A percentile compares a stretch with the other conserved stretches of the same genome.
Conservation (phyloP, 1,140 invertebrate species). For the Bombus superbus region DNA sequence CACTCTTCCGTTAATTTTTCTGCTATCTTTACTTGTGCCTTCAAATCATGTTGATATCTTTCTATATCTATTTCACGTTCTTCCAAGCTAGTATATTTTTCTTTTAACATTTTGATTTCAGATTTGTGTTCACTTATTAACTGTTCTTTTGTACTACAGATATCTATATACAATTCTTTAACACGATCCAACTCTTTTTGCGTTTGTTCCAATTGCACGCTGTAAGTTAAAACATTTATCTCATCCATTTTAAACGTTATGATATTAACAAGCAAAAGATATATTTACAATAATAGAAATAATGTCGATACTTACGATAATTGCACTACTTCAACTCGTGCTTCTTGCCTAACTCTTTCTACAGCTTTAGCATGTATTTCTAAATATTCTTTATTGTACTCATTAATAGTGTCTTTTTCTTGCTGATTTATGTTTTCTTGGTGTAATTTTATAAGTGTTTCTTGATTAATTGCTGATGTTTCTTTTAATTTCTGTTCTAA, state of each 20-base stretch:
- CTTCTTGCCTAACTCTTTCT: constrained; percentile 75
- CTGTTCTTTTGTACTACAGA: constrained; percentile 78
- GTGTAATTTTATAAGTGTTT: constrained; percentile 71
- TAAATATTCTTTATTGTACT: constrained; percentile 79
- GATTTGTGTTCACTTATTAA: constrained; percentile 74
- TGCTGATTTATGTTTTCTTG: constrained; percentile 71
- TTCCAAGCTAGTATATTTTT: constrained; percentile 71
- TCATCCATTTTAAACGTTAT: background rate
- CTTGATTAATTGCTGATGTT: constrained; percentile 72
- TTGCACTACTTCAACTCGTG: constrained; percentile 76
- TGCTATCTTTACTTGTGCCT: constrained; percentile 69
- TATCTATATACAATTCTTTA: constrained; percentile 80
- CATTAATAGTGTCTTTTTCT: constrained; percentile 67
- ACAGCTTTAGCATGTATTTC: constrained; percentile 78
- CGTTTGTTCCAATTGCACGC: constrained; percentile 79
- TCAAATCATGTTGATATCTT: constrained; percentile 69
- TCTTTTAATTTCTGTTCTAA: constrained; percentile 75
- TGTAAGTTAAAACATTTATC: constrained; percentile 56
- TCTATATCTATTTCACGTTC: constrained; percentile 67
- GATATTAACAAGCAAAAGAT: constrained; percentile 25
- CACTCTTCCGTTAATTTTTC: constrained; percentile 72
- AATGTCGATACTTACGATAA: constrained; percentile 72
- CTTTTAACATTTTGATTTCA: constrained; percentile 74
- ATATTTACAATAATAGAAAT: background rate
- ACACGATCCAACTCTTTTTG: constrained; percentile 79